Evolutionary conservation across 2,797 vertebrate genomes (phyloP), one percentile per base, ranked within the genome.

Genomic region (Trachops cirrhosus): DNA sequence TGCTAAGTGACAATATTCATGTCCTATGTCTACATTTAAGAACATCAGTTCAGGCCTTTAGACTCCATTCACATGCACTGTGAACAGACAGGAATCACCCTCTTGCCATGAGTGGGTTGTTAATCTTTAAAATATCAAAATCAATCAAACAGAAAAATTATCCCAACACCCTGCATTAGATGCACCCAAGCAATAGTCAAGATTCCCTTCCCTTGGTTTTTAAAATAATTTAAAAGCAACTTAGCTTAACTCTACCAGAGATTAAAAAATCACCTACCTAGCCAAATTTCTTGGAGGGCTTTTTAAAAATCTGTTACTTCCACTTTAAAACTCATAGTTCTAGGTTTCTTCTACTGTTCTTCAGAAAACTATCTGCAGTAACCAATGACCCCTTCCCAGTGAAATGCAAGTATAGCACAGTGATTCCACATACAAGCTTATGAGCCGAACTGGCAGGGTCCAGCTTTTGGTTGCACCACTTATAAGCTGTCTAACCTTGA

Each of bases 91-190:
- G 52, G 8, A 92, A 93, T 57, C 77, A n/a, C 3, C 14, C 26
- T 88, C 32, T 96, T 73, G 75, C 41, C 41, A 86, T 80, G 39
- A 89, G 46, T 57, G 26, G 26, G 73, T 6, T 59, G 16, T 67
- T 64, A 50, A 54, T 54, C 83, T 93, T 93, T 94, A 80, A 79
- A 94, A 95, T 62, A 88, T 39, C 19, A 52, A 86, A 96, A 82
- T 78, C 37, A 93, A 82, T 62, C 62, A 96, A 74, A 90, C 2
- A 89, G 57, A 87, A 32, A 57, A 95, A 71, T 83, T 83, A 89
- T 44, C 78, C 44, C 57, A 54, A 86, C 74, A 89, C 24, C 32
- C 54, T 52, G 8, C 22, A 57, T 92, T 75, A 86, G 68, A 88
- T 21, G 74, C 14, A 94, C 26, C 41, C 39, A 90, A 93, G 59